Base-by-base conservation (phyloP, 2,113 vertebrate genomes). In the Chroicocephalus ridibundus region DNA sequence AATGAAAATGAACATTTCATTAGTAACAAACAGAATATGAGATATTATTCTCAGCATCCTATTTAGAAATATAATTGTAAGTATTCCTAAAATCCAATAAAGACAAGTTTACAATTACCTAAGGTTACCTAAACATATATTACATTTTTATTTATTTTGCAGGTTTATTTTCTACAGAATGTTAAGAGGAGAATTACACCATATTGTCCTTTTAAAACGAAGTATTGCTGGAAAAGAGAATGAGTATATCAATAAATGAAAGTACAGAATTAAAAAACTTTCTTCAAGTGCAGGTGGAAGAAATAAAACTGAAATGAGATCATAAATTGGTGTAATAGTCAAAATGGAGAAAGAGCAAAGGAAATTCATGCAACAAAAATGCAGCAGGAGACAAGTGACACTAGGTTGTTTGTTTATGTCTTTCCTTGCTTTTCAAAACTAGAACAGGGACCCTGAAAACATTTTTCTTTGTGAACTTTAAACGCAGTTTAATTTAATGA, bases 221-320 rank as follows among this genome's bases (percentile, higher is more conserved):
- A 58, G 14, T 62, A 69, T 69, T 91, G 10, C 34, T 54, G 31
- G 13, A 17, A 87, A 87, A 55, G 9, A 69, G 40, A 62, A 89
- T 78, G 14, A 86, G 86, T 94, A 60, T 64, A 64, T 86, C 86
- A 84, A 71, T 60, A 86, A 78, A 10, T 66, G 78, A 75, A 94
- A 84, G 54, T 65, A 69, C 32, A 58, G 38, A 85, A 82, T 34
- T 72, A 58, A 62, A 87, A 91, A 96, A 74, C 76, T 75, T 93
- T 84, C 40, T 85, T 90, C 82, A 86, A 94, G 60, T 57, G 66
- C 8, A 38, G 20, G 20, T 93, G 75, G 62, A 93, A 91, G 58
- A 88, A 69, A 88, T 91, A 89, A 92, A 95, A 87, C 31, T 80
- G 83, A 93, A 94, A 94, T 82, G 47, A 89, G 38, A 51, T 68